These are phyloP conservation scores for Parthenolecanium corni DNA, from an alignment of 2,888 invertebrate species.

Conservation along the genomic window DNA sequence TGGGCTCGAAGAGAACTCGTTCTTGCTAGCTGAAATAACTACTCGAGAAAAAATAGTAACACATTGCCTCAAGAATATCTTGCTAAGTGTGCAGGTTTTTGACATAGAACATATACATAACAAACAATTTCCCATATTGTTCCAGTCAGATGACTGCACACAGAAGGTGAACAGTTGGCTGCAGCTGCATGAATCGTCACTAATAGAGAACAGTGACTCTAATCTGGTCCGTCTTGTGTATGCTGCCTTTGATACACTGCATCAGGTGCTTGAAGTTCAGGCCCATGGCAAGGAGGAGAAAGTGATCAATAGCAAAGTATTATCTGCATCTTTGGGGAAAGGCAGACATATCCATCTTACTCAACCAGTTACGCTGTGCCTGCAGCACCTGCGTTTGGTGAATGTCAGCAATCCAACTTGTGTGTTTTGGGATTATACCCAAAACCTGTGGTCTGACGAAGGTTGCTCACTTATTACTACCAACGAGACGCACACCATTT, in stretches of 20 bases:
- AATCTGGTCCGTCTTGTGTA: conserved; percentile 77
- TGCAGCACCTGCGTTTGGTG: conserved; percentile 71
- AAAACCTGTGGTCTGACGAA: conserved; percentile 77
- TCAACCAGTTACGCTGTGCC: conserved; percentile 70
- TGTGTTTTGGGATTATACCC: conserved; percentile 85
- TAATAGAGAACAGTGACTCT: conserved; percentile 72
- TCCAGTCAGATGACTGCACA: conserved; percentile 47
- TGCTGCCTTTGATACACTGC: conserved; percentile 78
- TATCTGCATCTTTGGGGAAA: conserved; percentile 79
- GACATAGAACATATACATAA: conserved; percentile 65
- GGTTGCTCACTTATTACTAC: conserved; percentile 71
- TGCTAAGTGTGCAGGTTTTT: conserved; percentile 71
- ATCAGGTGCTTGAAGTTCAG: conserved; percentile 63
- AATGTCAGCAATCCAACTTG: conserved; percentile 85
- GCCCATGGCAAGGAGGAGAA: conserved; percentile 33
- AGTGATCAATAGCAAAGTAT: conserved; percentile 69
- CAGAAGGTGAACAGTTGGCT: conserved; percentile 67
- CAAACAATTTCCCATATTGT: conserved; percentile 61
- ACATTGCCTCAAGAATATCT: conserved; percentile 77
- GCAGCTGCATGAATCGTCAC: conserved; percentile 66
- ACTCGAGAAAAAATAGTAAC: conserved; percentile 70
- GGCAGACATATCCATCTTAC: conserved; percentile 75
- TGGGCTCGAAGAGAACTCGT: conserved; percentile 79
- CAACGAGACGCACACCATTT: conserved; percentile 71
- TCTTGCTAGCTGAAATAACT: conserved; percentile 73